Evolutionary conservation across 2,113 vertebrate species (phyloP).

Genomic region (Anoura caudifer): DNA sequence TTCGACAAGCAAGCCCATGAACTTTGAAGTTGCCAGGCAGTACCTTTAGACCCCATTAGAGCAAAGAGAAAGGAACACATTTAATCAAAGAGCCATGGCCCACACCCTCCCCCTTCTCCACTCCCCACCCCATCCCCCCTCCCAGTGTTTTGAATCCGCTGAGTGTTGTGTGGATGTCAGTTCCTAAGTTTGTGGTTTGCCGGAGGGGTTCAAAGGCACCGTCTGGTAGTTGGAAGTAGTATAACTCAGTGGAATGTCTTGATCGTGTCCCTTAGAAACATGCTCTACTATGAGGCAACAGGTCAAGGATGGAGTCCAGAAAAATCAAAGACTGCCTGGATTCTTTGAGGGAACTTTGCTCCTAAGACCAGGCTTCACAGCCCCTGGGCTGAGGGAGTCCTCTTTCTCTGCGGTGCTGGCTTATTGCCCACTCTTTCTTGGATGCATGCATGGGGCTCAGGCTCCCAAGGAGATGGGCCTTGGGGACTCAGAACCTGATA

Average conservation of each 20-base stretch:
- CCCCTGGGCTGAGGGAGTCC: neutral
- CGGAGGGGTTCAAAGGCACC: constrained; percentile 73
- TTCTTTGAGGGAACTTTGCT: constrained; percentile 60
- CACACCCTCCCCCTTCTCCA: too few species aligned
- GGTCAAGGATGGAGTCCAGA: constrained; percentile 54
- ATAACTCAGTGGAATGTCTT: constrained; percentile 49
- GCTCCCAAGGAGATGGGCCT: neutral
- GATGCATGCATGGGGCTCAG: neutral
- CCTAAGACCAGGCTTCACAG: neutral
- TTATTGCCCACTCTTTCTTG: neutral
- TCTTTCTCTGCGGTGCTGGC: neutral
- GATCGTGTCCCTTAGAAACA: constrained; percentile 60
- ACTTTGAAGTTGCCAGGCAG: neutral
- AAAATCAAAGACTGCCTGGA: constrained; percentile 68
- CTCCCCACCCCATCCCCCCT: fast-evolving
- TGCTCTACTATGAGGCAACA: constrained; percentile 56
- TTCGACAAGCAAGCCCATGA: neutral
- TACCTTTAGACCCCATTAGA: neutral
- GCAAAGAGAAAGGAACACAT: neutral
- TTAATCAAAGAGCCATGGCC: neutral
- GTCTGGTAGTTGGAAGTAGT: constrained; percentile 53
- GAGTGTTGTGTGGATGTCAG: constrained; percentile 58
- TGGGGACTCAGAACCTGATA: neutral
- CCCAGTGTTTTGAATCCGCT: constrained; percentile 45
- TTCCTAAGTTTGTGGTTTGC: constrained; percentile 59